These are phyloP conservation scores for Neuroscelio doddi DNA, from an alignment of 2,888 invertebrate genomes.

Conservation along the genomic window DNA sequence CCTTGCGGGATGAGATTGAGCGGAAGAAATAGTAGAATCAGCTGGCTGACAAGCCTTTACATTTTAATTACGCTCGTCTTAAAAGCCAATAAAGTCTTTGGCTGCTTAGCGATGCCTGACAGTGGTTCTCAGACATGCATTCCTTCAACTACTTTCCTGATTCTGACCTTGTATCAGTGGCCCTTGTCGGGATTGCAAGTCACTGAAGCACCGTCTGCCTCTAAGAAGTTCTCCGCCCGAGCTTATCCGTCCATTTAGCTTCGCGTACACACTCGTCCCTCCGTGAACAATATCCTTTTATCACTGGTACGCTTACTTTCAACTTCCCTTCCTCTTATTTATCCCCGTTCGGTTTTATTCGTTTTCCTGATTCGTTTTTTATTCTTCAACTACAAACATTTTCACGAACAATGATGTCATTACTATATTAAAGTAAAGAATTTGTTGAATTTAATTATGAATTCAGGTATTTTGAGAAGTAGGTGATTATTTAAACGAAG, in stretches of 20 bases:
- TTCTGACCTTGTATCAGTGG: slow-evolving; percentile 7
- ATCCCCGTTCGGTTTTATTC: not conserved
- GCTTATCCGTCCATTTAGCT: slow-evolving; percentile 66
- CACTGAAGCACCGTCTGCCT: slow-evolving; percentile 44
- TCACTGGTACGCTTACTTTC: slow-evolving; percentile 40
- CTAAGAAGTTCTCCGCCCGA: slow-evolving; percentile 56
- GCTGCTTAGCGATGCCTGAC: slow-evolving; percentile 49
- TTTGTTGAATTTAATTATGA: too few relatives aligned
- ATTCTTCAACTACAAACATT: not conserved
- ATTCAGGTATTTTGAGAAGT: too few relatives aligned
- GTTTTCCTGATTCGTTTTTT: slow-evolving; percentile 2
- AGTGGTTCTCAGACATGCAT: slow-evolving; percentile 52
- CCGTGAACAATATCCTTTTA: slow-evolving; percentile 61
- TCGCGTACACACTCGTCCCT: slow-evolving; percentile 52
- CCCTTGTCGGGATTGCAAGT: slow-evolving; percentile 24
- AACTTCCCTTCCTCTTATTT: slow-evolving; percentile 4
- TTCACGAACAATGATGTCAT: not conserved
- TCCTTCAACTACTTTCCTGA: slow-evolving; percentile 11
- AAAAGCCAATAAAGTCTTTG: slow-evolving; percentile 66
- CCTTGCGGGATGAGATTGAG: slow-evolving; percentile 31
- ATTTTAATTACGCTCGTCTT: slow-evolving; percentile 67
- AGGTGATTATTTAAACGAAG: too few relatives aligned
- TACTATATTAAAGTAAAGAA: too few relatives aligned
- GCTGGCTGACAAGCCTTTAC: slow-evolving; percentile 63
- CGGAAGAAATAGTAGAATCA: slow-evolving; percentile 31